Conservation (phyloP, 2,888 invertebrate species). For the Coelopa pilipes region DNA sequence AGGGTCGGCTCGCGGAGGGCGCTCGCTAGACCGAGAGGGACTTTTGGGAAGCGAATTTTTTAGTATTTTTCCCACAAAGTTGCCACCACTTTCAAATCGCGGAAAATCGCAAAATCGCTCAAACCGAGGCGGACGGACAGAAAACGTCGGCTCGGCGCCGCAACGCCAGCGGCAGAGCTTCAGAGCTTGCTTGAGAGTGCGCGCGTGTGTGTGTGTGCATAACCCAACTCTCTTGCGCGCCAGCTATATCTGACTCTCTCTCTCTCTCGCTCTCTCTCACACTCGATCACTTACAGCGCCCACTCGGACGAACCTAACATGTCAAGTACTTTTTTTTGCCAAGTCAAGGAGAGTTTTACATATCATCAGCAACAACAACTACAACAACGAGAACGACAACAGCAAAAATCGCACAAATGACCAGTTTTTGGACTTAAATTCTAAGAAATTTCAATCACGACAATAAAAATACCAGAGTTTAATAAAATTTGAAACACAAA, state of each 20-base stretch:
- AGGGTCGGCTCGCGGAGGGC: no score
- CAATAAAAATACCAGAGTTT: neutral
- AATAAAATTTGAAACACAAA: neutral
- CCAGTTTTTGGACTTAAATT: slow-evolving; percentile 1
- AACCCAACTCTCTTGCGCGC: neutral
- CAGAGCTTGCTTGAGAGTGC: no score
- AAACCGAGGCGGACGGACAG: no score
- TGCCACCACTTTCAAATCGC: no score
- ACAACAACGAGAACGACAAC: no score
- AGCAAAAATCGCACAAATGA: slow-evolving; percentile 19
- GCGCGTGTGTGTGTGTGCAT: no score
- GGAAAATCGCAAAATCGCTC: no score
- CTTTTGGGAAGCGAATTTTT: no score
- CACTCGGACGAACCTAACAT: slow-evolving; percentile 8
- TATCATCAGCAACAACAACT: slow-evolving; percentile 17
- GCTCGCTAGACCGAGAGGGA: no score
- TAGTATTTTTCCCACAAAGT: no score
- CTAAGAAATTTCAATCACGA: neutral
- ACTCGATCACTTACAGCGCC: neutral
- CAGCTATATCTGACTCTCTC: neutral
- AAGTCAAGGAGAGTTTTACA: slow-evolving; percentile 15
- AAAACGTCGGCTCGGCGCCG: no score
- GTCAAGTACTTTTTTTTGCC: slow-evolving; percentile 17
- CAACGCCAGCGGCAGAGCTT: no score
- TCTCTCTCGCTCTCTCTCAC: neutral